Base-by-base conservation (phyloP, 2,797 vertebrate genomes). In the Ptychadena robeensis region DNA sequence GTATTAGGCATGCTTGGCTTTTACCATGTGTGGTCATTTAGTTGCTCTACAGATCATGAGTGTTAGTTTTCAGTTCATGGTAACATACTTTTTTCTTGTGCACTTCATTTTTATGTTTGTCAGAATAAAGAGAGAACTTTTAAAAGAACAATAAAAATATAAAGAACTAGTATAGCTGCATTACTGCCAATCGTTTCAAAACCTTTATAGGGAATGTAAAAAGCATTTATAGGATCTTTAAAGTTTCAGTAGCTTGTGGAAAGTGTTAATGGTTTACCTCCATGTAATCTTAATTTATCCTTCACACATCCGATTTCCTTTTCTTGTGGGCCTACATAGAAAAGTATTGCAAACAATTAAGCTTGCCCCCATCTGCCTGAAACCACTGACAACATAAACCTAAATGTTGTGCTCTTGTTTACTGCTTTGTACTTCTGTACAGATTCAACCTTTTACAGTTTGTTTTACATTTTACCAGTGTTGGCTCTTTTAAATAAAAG, bases 21-120 rank as follows among this genome's bases (percentile, higher is more conserved):
- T 78, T 48, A 74, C 48, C 53, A 4, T 34, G 75, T 67, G 63
- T 27, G 37, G 34, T 66, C 12, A 66, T 32, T n/a, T n/a, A n/a
- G 37, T 18, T 67, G 11, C 30, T 67, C 34, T 77, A 65, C 15
- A 66, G 37, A 64, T 14, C 57, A 28, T 64, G 18, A 38, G n/a
- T n/a, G n/a, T n/a, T n/a, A n/a, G n/a, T n/a, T n/a, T 53, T 2
- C 44, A 53, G 44, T 53, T 8, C 15, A 22, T 1, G 5, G 18
- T 53, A 53, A 53, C 44, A 64, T 9, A 30, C 32, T 32, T 67
- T 8, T 48, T 48, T 48, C 14, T 48, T 40, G 38, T 1, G 2
- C 11, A 1, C 38, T 40, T 48, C 3, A 3, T 11, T 44, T 15
- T 6, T 4, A 38, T 1, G 38, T 2, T 40, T 14, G 12, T 40